Evolutionary conservation across 2,113 vertebrate genomes (phyloP).

Genomic region (Rhea pennata): DNA sequence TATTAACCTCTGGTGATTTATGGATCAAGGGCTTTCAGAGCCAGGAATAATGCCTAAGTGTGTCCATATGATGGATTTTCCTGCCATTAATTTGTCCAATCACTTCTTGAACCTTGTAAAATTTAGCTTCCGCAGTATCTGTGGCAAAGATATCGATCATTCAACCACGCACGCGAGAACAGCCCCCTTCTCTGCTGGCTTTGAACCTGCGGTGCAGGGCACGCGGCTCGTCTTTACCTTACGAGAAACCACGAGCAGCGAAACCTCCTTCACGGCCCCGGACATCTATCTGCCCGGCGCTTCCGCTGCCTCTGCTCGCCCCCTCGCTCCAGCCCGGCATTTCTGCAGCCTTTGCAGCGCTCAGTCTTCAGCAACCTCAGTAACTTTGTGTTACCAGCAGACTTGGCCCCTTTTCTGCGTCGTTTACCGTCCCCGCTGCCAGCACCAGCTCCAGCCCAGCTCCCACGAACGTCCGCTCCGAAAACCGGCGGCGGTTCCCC

Average conservation of each 20-base stretch:
- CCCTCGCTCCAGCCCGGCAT: background rate
- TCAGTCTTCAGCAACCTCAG: background rate
- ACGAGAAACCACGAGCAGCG: background rate
- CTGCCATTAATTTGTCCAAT: conserved; percentile 19
- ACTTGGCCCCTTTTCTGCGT: background rate
- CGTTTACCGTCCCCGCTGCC: background rate
- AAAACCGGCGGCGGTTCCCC: background rate
- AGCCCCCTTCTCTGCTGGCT: background rate
- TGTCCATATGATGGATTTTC: conserved; percentile 34
- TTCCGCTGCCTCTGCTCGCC: background rate
- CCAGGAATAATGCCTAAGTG: conserved; percentile 16
- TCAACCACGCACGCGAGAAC: rapidly evolving
- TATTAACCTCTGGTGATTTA: conserved; percentile 62
- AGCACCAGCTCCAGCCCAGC: background rate
- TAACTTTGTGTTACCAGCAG: background rate
- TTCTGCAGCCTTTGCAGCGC: background rate
- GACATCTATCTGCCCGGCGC: background rate
- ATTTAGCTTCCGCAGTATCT: background rate
- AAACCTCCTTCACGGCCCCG: background rate
- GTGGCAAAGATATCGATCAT: background rate
- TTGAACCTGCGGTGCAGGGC: background rate
- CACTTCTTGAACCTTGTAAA: conserved; percentile 36
- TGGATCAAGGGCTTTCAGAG: conserved; percentile 35
- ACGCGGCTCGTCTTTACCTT: rapidly evolving
- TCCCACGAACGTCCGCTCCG: background rate